phyloP scores from a whole-genome alignment of 2,113 vertebrate species.

The Charadrius vociferus region DNA sequence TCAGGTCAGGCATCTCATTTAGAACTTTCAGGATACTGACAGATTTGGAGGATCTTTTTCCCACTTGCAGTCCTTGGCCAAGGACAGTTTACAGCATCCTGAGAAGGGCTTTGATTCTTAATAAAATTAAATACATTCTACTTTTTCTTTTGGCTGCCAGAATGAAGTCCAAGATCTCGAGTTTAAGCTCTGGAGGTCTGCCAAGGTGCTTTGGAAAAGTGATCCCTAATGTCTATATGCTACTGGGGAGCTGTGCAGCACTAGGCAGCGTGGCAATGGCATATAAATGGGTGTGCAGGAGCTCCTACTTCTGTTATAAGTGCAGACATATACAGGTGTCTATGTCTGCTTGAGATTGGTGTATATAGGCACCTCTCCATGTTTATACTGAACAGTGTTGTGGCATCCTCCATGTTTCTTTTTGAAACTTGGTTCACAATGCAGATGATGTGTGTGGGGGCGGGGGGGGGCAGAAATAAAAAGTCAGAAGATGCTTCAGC shows the following conservation, averaged over 20 bases:
- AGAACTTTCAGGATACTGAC: background rate
- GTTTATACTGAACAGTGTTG: fast-evolving
- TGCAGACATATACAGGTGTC: background rate
- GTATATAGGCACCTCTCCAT: background rate
- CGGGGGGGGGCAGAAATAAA: background rate
- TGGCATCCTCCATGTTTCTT: background rate
- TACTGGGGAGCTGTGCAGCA: background rate
- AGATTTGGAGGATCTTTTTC: background rate
- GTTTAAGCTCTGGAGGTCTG: background rate
- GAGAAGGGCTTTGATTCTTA: background rate
- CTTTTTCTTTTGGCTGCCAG: background rate
- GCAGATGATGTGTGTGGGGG: fast-evolving
- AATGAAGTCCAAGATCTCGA: background rate
- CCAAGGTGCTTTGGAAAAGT: background rate
- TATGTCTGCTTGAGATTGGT: background rate
- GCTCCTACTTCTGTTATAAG: background rate
- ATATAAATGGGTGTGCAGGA: background rate
- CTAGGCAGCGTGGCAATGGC: background rate
- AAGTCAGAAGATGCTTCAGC: background rate
- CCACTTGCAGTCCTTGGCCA: background rate
- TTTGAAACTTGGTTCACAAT: background rate
- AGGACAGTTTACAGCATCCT: background rate
- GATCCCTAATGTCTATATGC: background rate
- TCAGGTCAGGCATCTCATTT: background rate
- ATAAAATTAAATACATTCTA: background rate